Percentiles rank a stretch among this genome's conserved stretches.
Evolutionary conservation across 2,888 invertebrate species (phyloP).

Genomic region (Orthosia gothica): DNA sequence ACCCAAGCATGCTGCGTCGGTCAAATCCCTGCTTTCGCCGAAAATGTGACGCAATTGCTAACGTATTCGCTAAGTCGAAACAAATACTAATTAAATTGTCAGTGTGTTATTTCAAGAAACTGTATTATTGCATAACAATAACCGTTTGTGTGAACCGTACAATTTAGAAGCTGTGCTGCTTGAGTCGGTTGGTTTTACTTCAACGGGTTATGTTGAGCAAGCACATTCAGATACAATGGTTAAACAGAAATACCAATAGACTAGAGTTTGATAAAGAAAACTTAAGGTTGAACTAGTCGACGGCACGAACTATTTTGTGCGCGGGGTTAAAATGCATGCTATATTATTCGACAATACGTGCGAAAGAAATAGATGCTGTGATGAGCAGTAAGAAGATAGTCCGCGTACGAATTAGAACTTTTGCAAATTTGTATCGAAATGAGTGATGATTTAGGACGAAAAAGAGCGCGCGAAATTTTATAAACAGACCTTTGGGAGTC

Average conservation of each 20-base stretch:
- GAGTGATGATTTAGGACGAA: too few species aligned
- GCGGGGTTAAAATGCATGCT: too few species aligned
- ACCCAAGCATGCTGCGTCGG: slow-evolving; percentile 57
- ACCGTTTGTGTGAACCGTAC: slow-evolving; percentile 28
- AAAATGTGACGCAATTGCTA: slow-evolving; percentile 70
- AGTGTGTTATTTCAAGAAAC: slow-evolving; percentile 64
- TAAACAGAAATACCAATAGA: background rate
- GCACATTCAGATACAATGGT: too few species aligned
- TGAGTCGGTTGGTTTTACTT: background rate
- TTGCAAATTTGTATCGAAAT: too few species aligned
- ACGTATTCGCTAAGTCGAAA: slow-evolving; percentile 34
- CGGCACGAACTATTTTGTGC: too few species aligned
- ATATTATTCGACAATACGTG: too few species aligned
- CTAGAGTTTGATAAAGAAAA: background rate
- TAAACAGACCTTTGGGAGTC: too few species aligned
- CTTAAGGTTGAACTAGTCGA: too few species aligned
- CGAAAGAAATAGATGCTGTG: too few species aligned
- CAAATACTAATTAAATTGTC: slow-evolving; percentile 70
- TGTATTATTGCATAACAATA: slow-evolving; percentile 64
- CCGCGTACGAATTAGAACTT: too few species aligned
- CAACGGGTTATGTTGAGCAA: background rate
- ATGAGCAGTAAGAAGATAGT: too few species aligned
- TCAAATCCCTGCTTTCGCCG: slow-evolving; percentile 71
- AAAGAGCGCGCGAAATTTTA: too few species aligned
- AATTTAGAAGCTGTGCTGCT: slow-evolving; percentile 9